Conservation (phyloP, 1,140 invertebrate genomes). For the Scaptomyza hsui region DNA sequence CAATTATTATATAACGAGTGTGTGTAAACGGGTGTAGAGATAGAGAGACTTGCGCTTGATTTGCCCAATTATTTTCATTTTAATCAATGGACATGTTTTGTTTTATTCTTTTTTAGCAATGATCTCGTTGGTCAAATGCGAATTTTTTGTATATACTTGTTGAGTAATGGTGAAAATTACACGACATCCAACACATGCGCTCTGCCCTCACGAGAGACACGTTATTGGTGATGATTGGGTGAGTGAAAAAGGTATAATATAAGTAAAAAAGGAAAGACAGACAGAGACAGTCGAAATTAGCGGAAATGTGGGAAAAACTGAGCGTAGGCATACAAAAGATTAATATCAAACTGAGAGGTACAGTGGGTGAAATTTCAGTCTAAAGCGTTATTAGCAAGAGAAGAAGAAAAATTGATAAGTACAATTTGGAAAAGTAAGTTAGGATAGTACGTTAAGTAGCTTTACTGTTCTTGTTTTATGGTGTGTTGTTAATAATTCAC, state of each 20-base stretch:
- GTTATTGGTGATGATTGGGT: slow-evolving; percentile 73
- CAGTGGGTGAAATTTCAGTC: slow-evolving; percentile 50
- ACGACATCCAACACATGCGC: slow-evolving; percentile 84
- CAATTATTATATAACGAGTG: slow-evolving; percentile 44
- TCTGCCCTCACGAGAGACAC: slow-evolving; percentile 83
- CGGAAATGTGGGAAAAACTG: slow-evolving; percentile 9
- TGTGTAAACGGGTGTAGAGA: slow-evolving; percentile 46
- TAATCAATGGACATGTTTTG: slow-evolving; percentile 54
- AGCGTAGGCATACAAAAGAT: slow-evolving; percentile 9
- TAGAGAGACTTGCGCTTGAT: slow-evolving; percentile 48
- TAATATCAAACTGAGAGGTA: slow-evolving; percentile 28
- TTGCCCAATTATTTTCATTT: slow-evolving; percentile 51
- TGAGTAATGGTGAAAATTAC: slow-evolving; percentile 78
- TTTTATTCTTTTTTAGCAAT: slow-evolving; percentile 41
- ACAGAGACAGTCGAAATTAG: slow-evolving; percentile 25
- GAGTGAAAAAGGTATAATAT: slow-evolving; percentile 49
- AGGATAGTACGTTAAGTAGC: slow-evolving; percentile 40
- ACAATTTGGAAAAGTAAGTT: slow-evolving; percentile 74
- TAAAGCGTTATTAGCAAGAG: slow-evolving; percentile 55
- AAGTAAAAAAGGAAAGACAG: slow-evolving; percentile 41
- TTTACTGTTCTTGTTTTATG: slow-evolving; percentile 42
- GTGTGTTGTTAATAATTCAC: slow-evolving; percentile 75
- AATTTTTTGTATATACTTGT: slow-evolving; percentile 33
- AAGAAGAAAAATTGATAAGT: slow-evolving; percentile 49
- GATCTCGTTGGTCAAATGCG: slow-evolving; percentile 57